Evolutionary conservation across 2,888 invertebrate genomes (phyloP).

Genomic region (Chironomus tentans): DNA sequence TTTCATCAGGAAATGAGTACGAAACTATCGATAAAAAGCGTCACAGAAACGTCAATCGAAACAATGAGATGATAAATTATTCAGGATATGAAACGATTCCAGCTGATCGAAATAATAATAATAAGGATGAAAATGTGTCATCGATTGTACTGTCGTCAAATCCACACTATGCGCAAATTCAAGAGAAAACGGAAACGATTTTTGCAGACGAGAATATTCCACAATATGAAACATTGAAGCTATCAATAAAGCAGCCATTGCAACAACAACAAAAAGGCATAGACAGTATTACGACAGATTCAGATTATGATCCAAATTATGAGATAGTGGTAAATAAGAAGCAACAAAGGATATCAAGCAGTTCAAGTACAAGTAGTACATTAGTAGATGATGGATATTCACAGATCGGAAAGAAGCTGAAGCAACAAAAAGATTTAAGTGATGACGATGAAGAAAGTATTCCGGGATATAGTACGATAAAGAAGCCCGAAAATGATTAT

Average conservation of each 20-base stretch:
- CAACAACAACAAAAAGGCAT: slow-evolving; percentile 18
- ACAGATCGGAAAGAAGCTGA: slow-evolving; percentile 38
- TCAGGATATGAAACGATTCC: slow-evolving; percentile 56
- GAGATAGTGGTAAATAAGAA: slow-evolving; percentile 46
- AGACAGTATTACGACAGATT: slow-evolving; percentile 38
- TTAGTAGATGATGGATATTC: slow-evolving; percentile 39
- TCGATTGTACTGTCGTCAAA: not conserved
- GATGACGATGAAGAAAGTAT: slow-evolving; percentile 36
- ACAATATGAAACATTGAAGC: slow-evolving; percentile 61
- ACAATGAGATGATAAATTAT: slow-evolving; percentile 42
- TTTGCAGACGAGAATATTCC: slow-evolving; percentile 48
- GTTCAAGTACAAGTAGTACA: slow-evolving; percentile 1
- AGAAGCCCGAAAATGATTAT: slow-evolving; percentile 33
- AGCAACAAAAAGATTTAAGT: slow-evolving; percentile 31
- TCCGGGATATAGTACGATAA: slow-evolving; percentile 27
- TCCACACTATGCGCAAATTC: slow-evolving; percentile 17
- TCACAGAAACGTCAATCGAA: slow-evolving; percentile 38
- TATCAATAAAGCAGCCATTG: slow-evolving; percentile 30
- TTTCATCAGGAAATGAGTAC: slow-evolving; percentile 46
- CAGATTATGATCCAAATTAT: slow-evolving; percentile 68
- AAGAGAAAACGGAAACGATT: slow-evolving; percentile 28
- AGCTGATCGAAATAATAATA: slow-evolving; percentile 34
- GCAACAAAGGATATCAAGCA: not conserved
- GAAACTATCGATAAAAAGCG: slow-evolving; percentile 49
- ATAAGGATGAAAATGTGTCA: slow-evolving; percentile 25